A percentile compares a stretch with the other conserved stretches of the same genome.
Conservation (phyloP, 2,797 vertebrate genomes). For the Galago senegalensis region DNA sequence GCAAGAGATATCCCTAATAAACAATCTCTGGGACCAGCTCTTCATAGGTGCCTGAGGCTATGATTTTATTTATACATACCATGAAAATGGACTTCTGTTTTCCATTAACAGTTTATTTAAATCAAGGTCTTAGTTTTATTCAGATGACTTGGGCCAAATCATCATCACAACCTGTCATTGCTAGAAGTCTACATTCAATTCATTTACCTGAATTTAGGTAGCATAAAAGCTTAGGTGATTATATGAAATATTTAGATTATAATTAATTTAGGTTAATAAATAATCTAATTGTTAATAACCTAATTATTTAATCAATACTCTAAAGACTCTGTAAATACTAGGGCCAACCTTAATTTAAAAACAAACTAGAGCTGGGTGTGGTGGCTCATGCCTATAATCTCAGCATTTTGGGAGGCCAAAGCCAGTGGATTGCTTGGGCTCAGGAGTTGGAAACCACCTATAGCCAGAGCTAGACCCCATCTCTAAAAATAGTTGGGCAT, state of each 20-base stretch:
- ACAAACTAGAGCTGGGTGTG: too few species aligned
- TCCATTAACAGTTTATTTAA: background rate
- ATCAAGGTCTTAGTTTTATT: background rate
- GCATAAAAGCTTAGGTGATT: background rate
- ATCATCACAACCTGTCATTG: background rate
- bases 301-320: background rate
- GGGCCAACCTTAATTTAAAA: background rate
- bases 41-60: background rate
- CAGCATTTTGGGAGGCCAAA: too few species aligned
- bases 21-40: background rate
- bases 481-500: too few species aligned
- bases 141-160: background rate
- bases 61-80: background rate
- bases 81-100: background rate
- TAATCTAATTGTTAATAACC: background rate
- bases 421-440: too few species aligned
- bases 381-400: too few species aligned
- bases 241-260: background rate
- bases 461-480: too few species aligned
- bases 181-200: background rate
- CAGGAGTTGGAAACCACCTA: too few species aligned
- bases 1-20: background rate
- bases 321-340: background rate
- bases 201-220: background rate
- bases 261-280: background rate